Base-by-base conservation (phyloP, 2,888 invertebrate genomes). In the Axea sp. region DNA sequence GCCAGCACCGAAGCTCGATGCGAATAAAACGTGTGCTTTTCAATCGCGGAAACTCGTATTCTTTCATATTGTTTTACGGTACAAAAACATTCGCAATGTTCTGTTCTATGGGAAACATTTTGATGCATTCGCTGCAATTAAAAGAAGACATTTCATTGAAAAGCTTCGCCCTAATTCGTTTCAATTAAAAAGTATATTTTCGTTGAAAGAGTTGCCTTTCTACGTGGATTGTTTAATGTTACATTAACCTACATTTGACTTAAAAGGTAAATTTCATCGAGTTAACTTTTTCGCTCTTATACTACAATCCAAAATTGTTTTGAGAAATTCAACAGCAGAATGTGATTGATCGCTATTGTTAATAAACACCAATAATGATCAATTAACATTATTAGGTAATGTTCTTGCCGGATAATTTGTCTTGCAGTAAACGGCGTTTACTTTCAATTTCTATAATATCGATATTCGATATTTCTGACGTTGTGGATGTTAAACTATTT, bases 21-120 rank as follows among this genome's bases (percentile, higher is more conserved):
- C 45, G 30, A 31, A 12, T 17, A 33, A 55, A 60, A 33, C 67
- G 59, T 55, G 41, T 31, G 62, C 43, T 75, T 62, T 72, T 67
- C 53, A 51, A 60, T 62, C 41, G 51, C 55, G 12, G 19, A 12
- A 19, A 19, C 30, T 22, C 30, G 9, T 39, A 55, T 53, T 67
- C 57, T 62, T 67, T 45, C 24, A 30, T 57, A 33, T 67, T 55
- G 43, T 60, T 55, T 31, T 28, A 19, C 12, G 11, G 19, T 3
- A 28, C 24, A n/a, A 33, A 65, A 45, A 19, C 7, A 9, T 14
- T 15, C 9, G 28, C 28, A n/a, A 4, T 14, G 35, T 11, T 3
- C 22, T 15, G 49, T 17, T 31, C 37, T 30, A 9, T 41, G 49
- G 37, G 39, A 51, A 62, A 28, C 37, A 11, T 45, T 35, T 37